Evolutionary conservation across 2,113 vertebrate genomes (phyloP).

Genomic region (Emberiza fucata): DNA sequence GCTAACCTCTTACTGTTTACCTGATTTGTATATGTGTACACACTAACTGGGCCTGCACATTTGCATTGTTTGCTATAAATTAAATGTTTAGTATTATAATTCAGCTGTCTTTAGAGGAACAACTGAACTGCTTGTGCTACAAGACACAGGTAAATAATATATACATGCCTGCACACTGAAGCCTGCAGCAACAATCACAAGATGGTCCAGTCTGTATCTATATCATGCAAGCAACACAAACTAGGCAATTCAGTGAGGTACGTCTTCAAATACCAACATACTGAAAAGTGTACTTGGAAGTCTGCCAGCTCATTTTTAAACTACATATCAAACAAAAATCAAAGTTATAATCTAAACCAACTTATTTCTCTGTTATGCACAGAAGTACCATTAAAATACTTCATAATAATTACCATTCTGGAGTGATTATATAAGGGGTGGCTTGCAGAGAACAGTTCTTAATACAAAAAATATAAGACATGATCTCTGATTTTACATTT

Average conservation of each 20-base stretch:
- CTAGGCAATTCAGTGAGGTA: not conserved
- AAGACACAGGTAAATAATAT: constrained; percentile 15
- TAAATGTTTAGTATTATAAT: constrained; percentile 48
- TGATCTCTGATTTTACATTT: constrained; percentile 14
- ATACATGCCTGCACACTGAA: constrained; percentile 13
- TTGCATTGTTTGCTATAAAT: constrained; percentile 48
- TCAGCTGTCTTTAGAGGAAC: constrained; percentile 57
- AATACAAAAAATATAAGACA: not conserved
- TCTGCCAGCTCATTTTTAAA: constrained; percentile 11
- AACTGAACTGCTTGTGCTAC: constrained; percentile 38
- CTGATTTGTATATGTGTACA: constrained; percentile 34
- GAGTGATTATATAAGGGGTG: not conserved
- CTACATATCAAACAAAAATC: not conserved
- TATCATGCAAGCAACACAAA: not conserved
- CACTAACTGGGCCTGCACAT: constrained; percentile 42
- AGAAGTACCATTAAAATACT: not conserved
- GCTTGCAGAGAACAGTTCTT: constrained; percentile 5
- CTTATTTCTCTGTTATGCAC: not conserved
- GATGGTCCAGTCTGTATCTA: constrained; percentile 13
- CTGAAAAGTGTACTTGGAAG: not conserved
- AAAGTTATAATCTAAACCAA: not conserved
- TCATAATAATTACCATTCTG: not conserved
- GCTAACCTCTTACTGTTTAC: constrained; percentile 58
- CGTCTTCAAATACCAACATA: not conserved
- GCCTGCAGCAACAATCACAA: constrained; percentile 9